Base-by-base conservation (phyloP, 2,888 invertebrate species). In the Rhogogaster chlorosoma region DNA sequence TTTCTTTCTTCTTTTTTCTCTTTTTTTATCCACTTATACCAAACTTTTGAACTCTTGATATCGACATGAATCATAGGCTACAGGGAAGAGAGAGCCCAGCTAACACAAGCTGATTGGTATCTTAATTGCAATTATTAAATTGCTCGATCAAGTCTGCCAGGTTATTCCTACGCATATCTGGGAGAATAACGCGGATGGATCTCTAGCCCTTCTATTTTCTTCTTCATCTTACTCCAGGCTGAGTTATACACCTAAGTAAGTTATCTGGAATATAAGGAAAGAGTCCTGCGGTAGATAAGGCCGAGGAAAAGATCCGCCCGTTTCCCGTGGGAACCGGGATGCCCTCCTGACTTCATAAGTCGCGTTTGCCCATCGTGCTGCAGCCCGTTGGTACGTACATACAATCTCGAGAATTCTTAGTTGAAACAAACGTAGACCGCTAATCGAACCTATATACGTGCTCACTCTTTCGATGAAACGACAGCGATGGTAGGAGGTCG, bases 401-500 rank as follows among this genome's bases (percentile, higher is more conserved):
- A n/a, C 38, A 22, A 42, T 73, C 26, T 77, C 77, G 26, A 49
- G 77, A 49, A 53, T 49, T 77, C 77, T 49, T 29, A 29, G 22
- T 32, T 77, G 77, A 7, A 77, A 32, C 45, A 77, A 77, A 77
- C 49, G n/a, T 36, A 61, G 38, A 61, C 61, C 80, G 80, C 80
- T 80, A 61, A 80, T 80, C 80, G 80, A 80, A 80, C 61, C 80
- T 36, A 22, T n/a, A 36, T 61, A 36, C n/a, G 45, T 77, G 12
- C 53, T 53, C 32, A 32, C 18, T 88, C 89, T 91, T 89, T 90
- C 89, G 87, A 88, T 87, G 87, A 86, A 86, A 87, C 86, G 86
- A 85, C 87, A 86, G 88, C 26, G 9, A 36, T 38, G 42, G 32
- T 42, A 36, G 83, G 18, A 45, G 42, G 70, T 67, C 29, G 83